These are phyloP conservation scores for Microcebus lehilahytsara DNA, from an alignment of 2,113 vertebrate species.

Conservation along the genomic window DNA sequence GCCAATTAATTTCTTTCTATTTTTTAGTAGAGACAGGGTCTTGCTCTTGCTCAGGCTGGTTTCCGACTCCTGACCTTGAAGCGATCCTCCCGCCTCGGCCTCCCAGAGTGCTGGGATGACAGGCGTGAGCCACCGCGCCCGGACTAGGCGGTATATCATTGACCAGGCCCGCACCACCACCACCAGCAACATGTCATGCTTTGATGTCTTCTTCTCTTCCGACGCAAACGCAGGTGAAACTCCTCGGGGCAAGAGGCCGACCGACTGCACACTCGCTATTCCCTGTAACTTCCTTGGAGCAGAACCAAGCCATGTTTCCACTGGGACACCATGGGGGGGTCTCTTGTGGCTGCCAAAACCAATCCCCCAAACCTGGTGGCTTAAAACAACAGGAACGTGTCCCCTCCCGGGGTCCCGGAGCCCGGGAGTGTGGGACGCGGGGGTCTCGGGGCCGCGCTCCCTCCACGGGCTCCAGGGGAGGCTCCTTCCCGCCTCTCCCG, in stretches of 20 bases:
- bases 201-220: no score
- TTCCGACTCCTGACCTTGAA: no score
- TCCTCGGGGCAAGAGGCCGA: rapidly evolving
- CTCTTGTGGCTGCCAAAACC: rapidly evolving
- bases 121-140: no score
- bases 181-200: rapidly evolving
- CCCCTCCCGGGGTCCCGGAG: neutral
- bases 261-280: rapidly evolving
- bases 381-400: neutral
- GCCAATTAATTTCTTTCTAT: no score
- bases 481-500: rapidly evolving
- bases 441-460: rapidly evolving
- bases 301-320: neutral
- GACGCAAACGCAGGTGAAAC: rapidly evolving
- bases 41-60: no score
- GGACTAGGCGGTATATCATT: rapidly evolving
- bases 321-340: rapidly evolving
- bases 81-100: no score
- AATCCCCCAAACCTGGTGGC: neutral
- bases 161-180: rapidly evolving
- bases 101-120: no score
- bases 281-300: rapidly evolving
- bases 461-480: rapidly evolving
- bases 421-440: no score
- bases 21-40: no score